Evolutionary conservation across 1,140 invertebrate genomes (phyloP).

Genomic region (Phenacoccus solenopsis): DNA sequence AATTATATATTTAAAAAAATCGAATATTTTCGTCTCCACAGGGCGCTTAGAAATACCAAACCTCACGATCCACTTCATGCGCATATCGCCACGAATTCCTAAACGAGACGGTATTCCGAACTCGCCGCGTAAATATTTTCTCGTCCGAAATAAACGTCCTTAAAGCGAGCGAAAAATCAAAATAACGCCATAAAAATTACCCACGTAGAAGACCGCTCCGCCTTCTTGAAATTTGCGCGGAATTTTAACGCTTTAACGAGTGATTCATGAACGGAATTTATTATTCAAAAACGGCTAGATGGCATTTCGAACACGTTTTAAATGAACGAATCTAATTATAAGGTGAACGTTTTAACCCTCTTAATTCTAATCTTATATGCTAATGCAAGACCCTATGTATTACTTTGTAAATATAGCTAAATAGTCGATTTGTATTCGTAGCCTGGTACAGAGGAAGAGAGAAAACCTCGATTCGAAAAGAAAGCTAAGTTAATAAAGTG

Average conservation of each 20-base stretch:
- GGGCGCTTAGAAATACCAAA: too few relatives aligned
- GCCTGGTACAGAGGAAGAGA: neutral
- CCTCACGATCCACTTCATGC: too few relatives aligned
- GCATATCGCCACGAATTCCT: too few relatives aligned
- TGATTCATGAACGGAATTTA: neutral
- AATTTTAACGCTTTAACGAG: neutral
- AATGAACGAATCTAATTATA: constrained; percentile 3
- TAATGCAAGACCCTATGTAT: neutral
- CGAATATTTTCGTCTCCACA: too few relatives aligned
- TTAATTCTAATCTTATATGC: neutral
- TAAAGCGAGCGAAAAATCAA: too few relatives aligned
- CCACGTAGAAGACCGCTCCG: neutral
- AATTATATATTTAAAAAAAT: too few relatives aligned
- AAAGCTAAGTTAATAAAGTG: too few relatives aligned
- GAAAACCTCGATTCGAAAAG: too few relatives aligned
- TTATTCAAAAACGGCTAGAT: neutral
- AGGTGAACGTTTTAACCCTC: neutral
- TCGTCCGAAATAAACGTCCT: too few relatives aligned
- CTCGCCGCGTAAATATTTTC: too few relatives aligned
- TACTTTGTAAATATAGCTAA: neutral
- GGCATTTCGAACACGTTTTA: constrained; percentile 1
- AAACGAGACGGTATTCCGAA: too few relatives aligned
- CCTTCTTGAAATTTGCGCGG: neutral
- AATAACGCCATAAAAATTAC: neutral
- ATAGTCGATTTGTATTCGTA: neutral